Evolutionary conservation across 2,113 vertebrate genomes (phyloP).

Genomic region (Marmota flaviventris): DNA sequence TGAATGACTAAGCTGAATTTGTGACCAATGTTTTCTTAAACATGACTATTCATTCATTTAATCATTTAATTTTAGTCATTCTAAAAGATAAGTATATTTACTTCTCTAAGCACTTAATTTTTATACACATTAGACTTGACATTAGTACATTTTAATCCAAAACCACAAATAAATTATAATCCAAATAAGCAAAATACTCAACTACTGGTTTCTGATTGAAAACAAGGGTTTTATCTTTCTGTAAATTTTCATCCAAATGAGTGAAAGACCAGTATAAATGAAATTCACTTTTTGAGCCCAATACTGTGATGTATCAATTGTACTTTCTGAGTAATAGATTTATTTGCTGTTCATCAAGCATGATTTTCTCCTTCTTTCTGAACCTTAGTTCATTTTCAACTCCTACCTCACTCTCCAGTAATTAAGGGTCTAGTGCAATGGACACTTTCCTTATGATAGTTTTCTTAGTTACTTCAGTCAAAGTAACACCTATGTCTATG

Average conservation of each 20-base stretch:
- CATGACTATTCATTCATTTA: background rate
- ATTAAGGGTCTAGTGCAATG: background rate
- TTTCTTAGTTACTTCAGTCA: background rate
- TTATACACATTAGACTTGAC: background rate
- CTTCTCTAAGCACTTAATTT: background rate
- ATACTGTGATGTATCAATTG: background rate
- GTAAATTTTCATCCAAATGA: background rate
- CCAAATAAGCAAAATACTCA: background rate
- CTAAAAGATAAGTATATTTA: background rate
- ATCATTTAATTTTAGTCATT: background rate
- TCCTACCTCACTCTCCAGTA: background rate
- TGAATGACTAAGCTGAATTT: background rate
- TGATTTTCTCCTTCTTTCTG: background rate
- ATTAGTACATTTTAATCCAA: background rate
- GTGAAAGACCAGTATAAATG: background rate
- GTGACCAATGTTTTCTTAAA: background rate
- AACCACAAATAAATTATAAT: background rate
- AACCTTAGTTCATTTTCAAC: background rate
- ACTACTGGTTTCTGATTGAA: constrained; percentile 4
- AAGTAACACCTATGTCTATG: background rate
- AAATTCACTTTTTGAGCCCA: background rate
- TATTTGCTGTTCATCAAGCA: background rate
- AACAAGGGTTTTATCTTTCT: background rate
- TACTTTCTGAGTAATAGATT: background rate
- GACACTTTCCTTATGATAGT: background rate